Conservation (phyloP, 2,113 vertebrate species). For the Prietella phreatophila region DNA sequence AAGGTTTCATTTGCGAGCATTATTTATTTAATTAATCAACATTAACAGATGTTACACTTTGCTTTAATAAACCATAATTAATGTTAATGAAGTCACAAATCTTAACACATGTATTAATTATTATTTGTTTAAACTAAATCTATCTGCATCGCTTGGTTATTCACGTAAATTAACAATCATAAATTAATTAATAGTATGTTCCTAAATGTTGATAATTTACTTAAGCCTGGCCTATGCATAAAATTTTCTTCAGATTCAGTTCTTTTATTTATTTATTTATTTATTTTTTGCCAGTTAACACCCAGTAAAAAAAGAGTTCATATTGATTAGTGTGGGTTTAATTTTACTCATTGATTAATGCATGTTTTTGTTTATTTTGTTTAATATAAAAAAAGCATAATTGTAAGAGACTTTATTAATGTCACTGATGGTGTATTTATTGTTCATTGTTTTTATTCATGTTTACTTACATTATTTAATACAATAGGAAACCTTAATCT, state of each 20-base stretch:
- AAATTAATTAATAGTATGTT: not conserved
- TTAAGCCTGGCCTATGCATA: no score
- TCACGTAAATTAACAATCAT: not conserved
- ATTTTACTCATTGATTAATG: not conserved
- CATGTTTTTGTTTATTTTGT: not conserved
- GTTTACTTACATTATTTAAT: not conserved
- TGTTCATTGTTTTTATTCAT: not conserved
- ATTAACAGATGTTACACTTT: not conserved
- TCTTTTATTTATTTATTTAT: no score
- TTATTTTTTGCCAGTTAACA: no score
- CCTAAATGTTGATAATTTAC: not conserved
- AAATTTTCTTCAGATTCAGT: no score
- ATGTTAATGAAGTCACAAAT: not conserved
- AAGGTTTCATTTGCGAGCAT: not conserved
- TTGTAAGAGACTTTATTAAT: not conserved
- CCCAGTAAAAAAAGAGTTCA: not conserved
- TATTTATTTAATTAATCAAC: slow-evolving; percentile 9
- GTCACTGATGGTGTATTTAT: not conserved
- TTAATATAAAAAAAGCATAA: no score
- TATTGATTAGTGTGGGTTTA: not conserved
- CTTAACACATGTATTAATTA: not conserved
- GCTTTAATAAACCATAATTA: not conserved
- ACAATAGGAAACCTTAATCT: not conserved
- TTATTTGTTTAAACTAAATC: not conserved
- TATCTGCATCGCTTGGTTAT: not conserved